A percentile compares a stretch with the other conserved stretches of the same genome.
Evolutionary conservation across 2,113 vertebrate species (phyloP).

Genomic region (Todiramphus saurophagus): DNA sequence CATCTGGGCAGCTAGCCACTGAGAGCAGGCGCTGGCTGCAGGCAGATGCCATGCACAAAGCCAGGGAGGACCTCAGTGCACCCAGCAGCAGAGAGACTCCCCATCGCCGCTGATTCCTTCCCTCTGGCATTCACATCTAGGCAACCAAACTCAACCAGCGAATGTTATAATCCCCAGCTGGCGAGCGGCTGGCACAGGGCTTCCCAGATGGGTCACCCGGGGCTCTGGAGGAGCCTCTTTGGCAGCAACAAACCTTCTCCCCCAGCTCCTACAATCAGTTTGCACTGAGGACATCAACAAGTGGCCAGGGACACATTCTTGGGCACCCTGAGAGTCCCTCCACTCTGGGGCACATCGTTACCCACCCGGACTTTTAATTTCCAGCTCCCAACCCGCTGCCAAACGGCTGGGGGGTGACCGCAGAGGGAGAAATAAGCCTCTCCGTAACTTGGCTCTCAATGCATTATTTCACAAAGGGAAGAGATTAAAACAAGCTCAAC

Average conservation of each 20-base stretch:
- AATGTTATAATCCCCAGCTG: neutral
- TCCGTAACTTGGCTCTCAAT: neutral
- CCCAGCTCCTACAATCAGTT: neutral
- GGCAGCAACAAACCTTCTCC: neutral
- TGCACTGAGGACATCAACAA: neutral
- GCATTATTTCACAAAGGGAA: neutral
- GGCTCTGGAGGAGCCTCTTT: neutral
- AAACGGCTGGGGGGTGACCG: rapidly evolving
- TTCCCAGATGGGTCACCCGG: neutral
- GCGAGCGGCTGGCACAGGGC: neutral
- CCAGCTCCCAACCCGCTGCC: neutral
- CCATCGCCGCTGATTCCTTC: neutral
- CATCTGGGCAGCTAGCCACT: neutral
- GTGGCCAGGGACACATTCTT: neutral
- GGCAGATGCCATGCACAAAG: neutral
- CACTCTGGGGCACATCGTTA: neutral
- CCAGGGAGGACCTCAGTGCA: neutral
- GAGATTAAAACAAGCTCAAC: neutral
- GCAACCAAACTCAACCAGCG: neutral
- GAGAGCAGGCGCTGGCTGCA: neutral
- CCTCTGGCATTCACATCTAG: neutral
- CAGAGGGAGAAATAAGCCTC: neutral
- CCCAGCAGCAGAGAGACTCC: neutral
- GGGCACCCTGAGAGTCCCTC: neutral
- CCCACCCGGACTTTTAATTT: neutral